Evolutionary conservation across 2,113 vertebrate species (phyloP).

Genomic region (Oceanodroma tethys): DNA sequence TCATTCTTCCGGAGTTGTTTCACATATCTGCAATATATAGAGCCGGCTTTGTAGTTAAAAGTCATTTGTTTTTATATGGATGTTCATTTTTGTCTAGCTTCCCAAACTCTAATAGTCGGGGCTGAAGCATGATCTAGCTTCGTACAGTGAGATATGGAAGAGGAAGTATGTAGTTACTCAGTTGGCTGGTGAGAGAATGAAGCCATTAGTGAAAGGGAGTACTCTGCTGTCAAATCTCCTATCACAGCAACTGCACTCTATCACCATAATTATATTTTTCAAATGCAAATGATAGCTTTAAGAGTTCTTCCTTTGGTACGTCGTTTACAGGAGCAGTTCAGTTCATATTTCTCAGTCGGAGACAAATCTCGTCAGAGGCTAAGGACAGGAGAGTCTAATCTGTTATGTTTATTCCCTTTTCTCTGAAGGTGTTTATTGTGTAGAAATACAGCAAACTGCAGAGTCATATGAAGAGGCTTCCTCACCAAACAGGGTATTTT

Average conservation of each 20-base stretch:
- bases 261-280: slow-evolving; percentile 22
- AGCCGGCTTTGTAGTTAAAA: not conserved
- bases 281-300: slow-evolving; percentile 33
- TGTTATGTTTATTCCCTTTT: not conserved
- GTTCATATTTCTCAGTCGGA: not conserved
- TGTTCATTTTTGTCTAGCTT: not conserved
- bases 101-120: not conserved
- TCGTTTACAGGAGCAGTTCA: not conserved
- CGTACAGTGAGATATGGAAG: not conserved
- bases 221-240: not conserved
- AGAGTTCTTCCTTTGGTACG: not conserved
- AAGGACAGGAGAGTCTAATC: not conserved
- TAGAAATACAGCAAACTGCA: not conserved
- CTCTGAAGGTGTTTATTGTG: not conserved
- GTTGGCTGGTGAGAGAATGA: not conserved
- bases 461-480: not conserved
- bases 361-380: not conserved
- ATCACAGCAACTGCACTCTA: not conserved
- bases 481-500: not conserved
- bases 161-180: not conserved
- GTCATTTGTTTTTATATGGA: not conserved
- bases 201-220: not conserved
- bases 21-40: not conserved
- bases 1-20: not conserved
- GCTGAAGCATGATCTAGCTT: not conserved